Conservation (phyloP, 2,113 vertebrate genomes). For the Eulemur macaco region DNA sequence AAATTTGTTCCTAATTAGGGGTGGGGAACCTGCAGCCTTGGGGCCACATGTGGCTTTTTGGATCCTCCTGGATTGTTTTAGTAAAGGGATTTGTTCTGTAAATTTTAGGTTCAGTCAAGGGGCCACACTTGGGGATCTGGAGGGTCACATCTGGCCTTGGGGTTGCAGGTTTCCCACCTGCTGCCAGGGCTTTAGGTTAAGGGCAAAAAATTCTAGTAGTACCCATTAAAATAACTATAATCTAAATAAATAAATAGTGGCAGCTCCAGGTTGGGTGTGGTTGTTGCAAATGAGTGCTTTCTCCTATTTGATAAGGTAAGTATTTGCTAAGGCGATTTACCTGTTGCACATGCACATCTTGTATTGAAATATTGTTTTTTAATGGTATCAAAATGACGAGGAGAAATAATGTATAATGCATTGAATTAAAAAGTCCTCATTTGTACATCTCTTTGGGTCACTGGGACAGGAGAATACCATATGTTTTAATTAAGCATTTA, state of each 20-base stretch:
- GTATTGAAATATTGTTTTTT: constrained; percentile 35
- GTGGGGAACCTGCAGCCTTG: background rate
- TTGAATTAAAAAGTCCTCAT: background rate
- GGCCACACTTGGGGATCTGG: too few species aligned
- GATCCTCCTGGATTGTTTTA: too few species aligned
- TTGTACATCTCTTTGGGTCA: constrained; percentile 31
- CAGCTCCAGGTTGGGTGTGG: background rate
- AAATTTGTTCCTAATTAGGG: background rate
- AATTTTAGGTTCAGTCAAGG: too few species aligned
- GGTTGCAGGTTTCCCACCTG: too few species aligned
- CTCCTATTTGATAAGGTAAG: constrained; percentile 33
- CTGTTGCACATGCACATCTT: background rate
- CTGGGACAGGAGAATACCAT: background rate
- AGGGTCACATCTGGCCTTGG: too few species aligned
- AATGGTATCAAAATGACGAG: background rate
- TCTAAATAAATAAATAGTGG: background rate
- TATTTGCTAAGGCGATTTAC: constrained; percentile 17
- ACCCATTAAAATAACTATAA: background rate
- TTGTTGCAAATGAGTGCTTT: constrained; percentile 38
- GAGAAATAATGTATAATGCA: background rate
- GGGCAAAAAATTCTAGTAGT: background rate
- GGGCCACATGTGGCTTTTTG: too few species aligned
- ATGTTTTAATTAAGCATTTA: constrained; percentile 30
- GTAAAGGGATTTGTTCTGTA: too few species aligned
- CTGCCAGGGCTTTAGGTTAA: constrained; percentile 12